These are phyloP conservation scores for Mus spretus DNA, from an alignment of 2,797 vertebrate genomes.

Conservation along the genomic window DNA sequence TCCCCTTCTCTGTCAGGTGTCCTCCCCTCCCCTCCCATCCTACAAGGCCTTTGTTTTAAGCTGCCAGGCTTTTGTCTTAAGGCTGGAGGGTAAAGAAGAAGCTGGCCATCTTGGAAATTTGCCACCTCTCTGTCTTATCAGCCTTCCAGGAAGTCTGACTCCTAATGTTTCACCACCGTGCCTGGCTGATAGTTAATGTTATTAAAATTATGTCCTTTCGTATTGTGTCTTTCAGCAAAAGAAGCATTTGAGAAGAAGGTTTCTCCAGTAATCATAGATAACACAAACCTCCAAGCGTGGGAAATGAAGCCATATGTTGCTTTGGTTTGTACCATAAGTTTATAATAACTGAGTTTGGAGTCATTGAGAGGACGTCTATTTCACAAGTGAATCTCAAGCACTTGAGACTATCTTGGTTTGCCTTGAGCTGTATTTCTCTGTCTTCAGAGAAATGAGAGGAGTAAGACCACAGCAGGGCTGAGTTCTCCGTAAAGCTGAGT, in stretches of 20 bases:
- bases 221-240: constrained; percentile 92
- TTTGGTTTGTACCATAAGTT: constrained; percentile 92
- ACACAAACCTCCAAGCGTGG: constrained; percentile 98
- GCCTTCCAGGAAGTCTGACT: not conserved
- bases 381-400: constrained; percentile 20
- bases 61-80: not conserved
- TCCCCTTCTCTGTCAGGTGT: too few species aligned
- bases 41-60: not conserved
- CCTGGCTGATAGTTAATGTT: not conserved
- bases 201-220: constrained; percentile 63
- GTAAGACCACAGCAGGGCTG: not conserved
- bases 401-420: not conserved
- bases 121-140: not conserved
- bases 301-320: constrained; percentile 98
- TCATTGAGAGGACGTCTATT: constrained; percentile 4
- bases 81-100: not conserved
- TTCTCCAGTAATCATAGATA: constrained; percentile 98
- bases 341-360: constrained; percentile 47
- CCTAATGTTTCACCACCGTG: not conserved
- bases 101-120: not conserved
- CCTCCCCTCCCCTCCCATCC: not conserved
- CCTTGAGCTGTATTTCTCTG: not conserved
- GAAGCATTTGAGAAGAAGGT: constrained; percentile 93
- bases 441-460: constrained; percentile 46
- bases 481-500: constrained; percentile 36